A percentile compares a stretch with the other conserved stretches of the same genome.
Evolutionary conservation across 2,888 invertebrate species (phyloP).

Genomic region (Colletes collaris): DNA sequence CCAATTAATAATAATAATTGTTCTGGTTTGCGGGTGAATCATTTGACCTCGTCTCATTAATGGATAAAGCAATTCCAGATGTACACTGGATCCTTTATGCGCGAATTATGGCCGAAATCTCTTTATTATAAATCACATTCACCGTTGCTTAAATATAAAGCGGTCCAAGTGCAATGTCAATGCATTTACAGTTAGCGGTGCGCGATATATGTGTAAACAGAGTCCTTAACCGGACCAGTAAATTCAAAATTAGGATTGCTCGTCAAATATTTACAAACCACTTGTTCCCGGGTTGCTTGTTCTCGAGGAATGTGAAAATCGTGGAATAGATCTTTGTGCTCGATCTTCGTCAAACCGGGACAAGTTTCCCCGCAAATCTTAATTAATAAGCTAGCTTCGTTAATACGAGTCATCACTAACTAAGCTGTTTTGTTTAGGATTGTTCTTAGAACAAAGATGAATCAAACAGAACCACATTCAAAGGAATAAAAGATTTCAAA

Average conservation of each 20-base stretch:
- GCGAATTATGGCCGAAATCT: background rate
- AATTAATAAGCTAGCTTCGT: conserved; percentile 41
- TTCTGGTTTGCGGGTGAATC: background rate
- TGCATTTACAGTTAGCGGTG: background rate
- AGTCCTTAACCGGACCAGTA: conserved; percentile 26
- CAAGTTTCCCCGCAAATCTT: conserved; percentile 6
- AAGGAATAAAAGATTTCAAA: too few species aligned
- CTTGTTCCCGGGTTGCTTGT: conserved; percentile 62
- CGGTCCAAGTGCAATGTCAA: conserved; percentile 11
- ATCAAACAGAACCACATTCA: too few species aligned
- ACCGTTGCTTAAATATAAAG: background rate
- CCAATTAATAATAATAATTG: too few species aligned
- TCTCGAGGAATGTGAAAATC: conserved; percentile 10
- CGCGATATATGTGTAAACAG: background rate
- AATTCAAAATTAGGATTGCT: conserved; percentile 70
- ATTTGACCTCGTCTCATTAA: conserved; percentile 1
- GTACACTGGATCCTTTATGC: background rate
- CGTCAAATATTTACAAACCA: conserved; percentile 78
- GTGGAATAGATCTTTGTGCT: conserved; percentile 7
- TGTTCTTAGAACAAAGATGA: background rate
- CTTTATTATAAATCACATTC: background rate
- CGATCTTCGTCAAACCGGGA: background rate
- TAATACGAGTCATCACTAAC: background rate
- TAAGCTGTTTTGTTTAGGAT: background rate
- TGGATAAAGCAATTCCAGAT: background rate